Evolutionary conservation across 2,113 vertebrate genomes (phyloP).

Genomic region (Felis chaus): DNA sequence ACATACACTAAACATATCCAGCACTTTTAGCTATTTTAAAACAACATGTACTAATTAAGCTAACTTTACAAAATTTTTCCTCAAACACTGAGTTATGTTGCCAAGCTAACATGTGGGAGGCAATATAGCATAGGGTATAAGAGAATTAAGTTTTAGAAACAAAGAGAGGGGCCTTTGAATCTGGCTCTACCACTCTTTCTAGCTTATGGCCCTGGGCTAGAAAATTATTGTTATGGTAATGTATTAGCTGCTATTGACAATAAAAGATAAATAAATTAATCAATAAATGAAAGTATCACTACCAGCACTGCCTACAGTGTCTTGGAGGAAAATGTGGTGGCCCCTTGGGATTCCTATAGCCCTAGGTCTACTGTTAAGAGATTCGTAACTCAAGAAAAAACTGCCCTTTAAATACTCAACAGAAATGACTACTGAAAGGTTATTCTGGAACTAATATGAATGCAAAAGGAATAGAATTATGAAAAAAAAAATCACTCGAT

Average conservation of each 20-base stretch:
- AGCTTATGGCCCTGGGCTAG: background rate
- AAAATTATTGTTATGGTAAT: background rate
- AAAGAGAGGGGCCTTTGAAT: background rate
- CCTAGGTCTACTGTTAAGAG: background rate
- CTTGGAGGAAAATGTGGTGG: background rate
- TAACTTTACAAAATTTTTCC: background rate
- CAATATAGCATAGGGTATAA: background rate
- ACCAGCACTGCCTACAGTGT: background rate
- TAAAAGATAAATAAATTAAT: background rate
- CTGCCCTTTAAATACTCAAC: background rate
- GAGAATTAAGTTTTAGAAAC: background rate
- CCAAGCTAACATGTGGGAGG: background rate
- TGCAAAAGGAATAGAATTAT: background rate
- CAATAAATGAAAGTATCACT: background rate
- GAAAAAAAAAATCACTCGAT: background rate
- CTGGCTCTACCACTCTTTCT: background rate
- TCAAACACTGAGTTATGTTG: background rate
- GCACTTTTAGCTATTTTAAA: conserved; percentile 24
- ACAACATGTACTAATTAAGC: background rate
- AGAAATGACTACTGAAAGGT: background rate
- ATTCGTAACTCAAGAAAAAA: background rate
- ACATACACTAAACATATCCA: conserved; percentile 23
- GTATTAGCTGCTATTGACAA: background rate
- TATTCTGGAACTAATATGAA: background rate
- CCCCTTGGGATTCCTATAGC: background rate